Base-by-base conservation (phyloP, 1,140 invertebrate species). In the Papilio helenus region DNA sequence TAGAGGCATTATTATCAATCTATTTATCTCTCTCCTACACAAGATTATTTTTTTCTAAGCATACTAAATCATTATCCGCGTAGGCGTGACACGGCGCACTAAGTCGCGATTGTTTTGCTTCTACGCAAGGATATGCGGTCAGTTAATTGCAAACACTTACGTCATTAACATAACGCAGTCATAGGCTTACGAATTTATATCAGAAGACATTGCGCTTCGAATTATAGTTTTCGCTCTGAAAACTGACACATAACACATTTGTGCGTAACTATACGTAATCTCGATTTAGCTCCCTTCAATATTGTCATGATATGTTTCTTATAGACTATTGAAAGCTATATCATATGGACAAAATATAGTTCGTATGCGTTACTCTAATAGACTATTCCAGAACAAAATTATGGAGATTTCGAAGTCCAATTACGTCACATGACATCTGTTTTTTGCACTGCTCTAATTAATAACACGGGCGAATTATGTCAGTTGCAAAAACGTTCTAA, bases 61-160 rank as follows among this genome's bases (percentile, higher is more conserved):
- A 26, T 61, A 61, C 23, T 26, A 26, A 61, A 61, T 55, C 9
- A 55, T 61, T 61, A 12, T 23, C 61, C 10, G 2, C 10, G 61
- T 65, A 65, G 23, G 23, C 61, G 61, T 65, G 61, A 65, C 61
- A 29, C 61, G 26, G 61, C 61, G 14, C 23, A 65, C 23, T 65
- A 65, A 65, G 23, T 65, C 23, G 61, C 61, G 61, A 65, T 61
- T 65, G 61, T 65, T 65, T 65, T 65, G 61, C 26, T 65, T 65
- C 23, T 29, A 29, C 23, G 61, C 61, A 65, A 65, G 61, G 61
- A 65, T 65, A 65, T 26, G 61, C 61, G 61, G 23, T 65, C 61
- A 29, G 23, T 65, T 65, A 65, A 61, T 4, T 65, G 61, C 61
- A 65, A 65, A 65, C 61, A 65, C 23, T 65, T 65, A 65, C 61